Base-by-base conservation (phyloP, 2,888 invertebrate genomes). In the Chorisops tibialis region DNA sequence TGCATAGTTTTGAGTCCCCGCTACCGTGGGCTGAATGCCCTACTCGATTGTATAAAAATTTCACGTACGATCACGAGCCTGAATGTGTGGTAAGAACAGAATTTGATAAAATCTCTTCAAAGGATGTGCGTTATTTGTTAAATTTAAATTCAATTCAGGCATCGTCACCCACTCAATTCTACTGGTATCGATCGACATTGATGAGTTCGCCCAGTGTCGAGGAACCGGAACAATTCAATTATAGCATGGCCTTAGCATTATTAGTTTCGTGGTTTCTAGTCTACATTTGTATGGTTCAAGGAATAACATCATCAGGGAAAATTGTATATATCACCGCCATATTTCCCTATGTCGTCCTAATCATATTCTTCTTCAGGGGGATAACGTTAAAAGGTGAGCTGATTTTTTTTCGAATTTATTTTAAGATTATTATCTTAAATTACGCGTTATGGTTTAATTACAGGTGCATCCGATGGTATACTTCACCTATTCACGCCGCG, bases 251-350 rank as follows among this genome's bases (percentile, higher is more conserved):
- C 1, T 75, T 93, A 39, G 91, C 94, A 12, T 81, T 97, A 45
- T 81, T 93, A 9, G 83, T 91, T 3, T 94, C 96, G 21, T 97
- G 97, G 97, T 86, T 92, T 61, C 82, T 97, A 16, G 94, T 96
- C 66, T 97, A 96, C 78, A 83, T 96, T 78, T 96, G 96, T 79
- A 96, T 97, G 89, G 95, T 96, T 69, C 96, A 96, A 77, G 97
- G 97, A 58, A 96, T 97, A 66, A 96, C 96, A 1, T 95, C 95
- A 4, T 96, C 96, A 0, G 95, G 96, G 60, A 96, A 96, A 82
- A 95, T 96, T 51, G 95, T 96, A 65, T 96, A 96, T 75, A 89
- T 97, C 62, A 97, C 96, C 2, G 96, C 97, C 1, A 95, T 95
- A 0, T 97, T 97, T 76, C 97, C 97, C 0, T 97, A 97, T 78